Percentiles rank a stretch among this genome's conserved stretches.
Conservation (phyloP, 92 coral and sea anemone species). For the Pocillopora grandis region DNA sequence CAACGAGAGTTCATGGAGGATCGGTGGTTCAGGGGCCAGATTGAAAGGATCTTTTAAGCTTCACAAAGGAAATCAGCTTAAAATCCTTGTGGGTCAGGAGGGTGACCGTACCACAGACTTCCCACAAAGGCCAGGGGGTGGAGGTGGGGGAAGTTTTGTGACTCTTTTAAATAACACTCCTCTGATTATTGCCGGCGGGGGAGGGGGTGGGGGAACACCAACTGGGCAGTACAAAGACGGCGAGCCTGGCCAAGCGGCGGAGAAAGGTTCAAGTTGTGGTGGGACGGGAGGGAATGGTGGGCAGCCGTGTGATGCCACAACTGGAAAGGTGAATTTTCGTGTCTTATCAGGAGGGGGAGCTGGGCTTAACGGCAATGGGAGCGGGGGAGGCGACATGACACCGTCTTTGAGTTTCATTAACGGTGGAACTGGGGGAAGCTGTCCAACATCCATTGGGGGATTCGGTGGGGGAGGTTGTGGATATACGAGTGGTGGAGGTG, state of each 20-base stretch:
- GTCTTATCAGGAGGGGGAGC: constrained; percentile 45
- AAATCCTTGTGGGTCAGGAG: constrained; percentile 79
- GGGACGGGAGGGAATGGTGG: constrained; percentile 71
- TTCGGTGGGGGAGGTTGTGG: constrained; percentile 60
- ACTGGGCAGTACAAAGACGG: constrained; percentile 45
- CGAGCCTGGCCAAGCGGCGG: constrained; percentile 77
- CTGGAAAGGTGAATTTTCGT: neutral
- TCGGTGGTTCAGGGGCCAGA: constrained; percentile 85
- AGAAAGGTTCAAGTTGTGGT: constrained; percentile 74
- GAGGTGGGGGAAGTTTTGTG: constrained; percentile 93
- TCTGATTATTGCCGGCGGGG: constrained; percentile 86
- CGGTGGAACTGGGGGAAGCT: constrained; percentile 57
- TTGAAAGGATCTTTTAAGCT: constrained; percentile 66
- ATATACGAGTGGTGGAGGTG: constrained; percentile 56
- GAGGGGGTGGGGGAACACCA: constrained; percentile 82
- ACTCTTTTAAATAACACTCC: constrained; percentile 44
- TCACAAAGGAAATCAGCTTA: constrained; percentile 27
- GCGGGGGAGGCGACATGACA: neutral
- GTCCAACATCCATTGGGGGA: constrained; percentile 43
- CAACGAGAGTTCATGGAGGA: constrained; percentile 29
- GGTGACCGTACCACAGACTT: constrained; percentile 27
- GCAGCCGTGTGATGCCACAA: constrained; percentile 35
- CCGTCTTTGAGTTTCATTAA: constrained; percentile 38
- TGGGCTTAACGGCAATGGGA: constrained; percentile 57
- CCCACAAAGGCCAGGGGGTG: constrained; percentile 66